A percentile compares a stretch with the other conserved stretches of the same genome.
Conservation (phyloP, 1,140 invertebrate genomes). For the Portunus trituberculatus region DNA sequence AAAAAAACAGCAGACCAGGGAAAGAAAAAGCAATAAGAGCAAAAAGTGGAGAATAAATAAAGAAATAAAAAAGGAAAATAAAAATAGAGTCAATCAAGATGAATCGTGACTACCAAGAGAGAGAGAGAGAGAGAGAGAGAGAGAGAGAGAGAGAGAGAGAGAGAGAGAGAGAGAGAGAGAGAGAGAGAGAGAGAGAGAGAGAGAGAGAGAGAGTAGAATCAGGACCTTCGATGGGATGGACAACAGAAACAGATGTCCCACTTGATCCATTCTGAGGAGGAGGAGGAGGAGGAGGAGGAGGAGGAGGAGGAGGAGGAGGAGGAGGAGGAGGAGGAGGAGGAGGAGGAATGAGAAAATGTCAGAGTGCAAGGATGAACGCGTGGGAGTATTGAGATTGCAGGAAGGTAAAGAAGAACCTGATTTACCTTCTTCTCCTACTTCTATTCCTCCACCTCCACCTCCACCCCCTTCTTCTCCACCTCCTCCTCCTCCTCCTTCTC, state of each 20-base stretch:
- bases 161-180: background rate
- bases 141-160: too few species aligned
- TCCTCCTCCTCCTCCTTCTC: too few species aligned
- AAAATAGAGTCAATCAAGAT: background rate
- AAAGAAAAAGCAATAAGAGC: too few species aligned
- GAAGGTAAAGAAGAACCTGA: background rate
- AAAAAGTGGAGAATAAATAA: too few species aligned
- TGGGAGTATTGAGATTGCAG: background rate
- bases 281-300: conserved; percentile 17
- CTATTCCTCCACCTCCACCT: background rate
- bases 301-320: conserved; percentile 2
- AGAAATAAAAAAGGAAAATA: background rate
- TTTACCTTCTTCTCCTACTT: background rate
- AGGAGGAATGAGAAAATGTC: background rate
- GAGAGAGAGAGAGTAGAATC: background rate
- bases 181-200: conserved; percentile 20
- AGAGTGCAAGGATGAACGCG: background rate
- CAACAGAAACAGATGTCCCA: background rate
- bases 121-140: too few species aligned
- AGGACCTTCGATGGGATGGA: conserved; percentile 17
- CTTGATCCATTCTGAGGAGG: background rate
- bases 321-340: conserved; percentile 16
- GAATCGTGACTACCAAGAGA: background rate
- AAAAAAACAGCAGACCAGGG: too few species aligned
- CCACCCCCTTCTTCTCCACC: background rate